Conservation (phyloP, 2,797 vertebrate genomes). For the Eupleurogrammus muticus region DNA sequence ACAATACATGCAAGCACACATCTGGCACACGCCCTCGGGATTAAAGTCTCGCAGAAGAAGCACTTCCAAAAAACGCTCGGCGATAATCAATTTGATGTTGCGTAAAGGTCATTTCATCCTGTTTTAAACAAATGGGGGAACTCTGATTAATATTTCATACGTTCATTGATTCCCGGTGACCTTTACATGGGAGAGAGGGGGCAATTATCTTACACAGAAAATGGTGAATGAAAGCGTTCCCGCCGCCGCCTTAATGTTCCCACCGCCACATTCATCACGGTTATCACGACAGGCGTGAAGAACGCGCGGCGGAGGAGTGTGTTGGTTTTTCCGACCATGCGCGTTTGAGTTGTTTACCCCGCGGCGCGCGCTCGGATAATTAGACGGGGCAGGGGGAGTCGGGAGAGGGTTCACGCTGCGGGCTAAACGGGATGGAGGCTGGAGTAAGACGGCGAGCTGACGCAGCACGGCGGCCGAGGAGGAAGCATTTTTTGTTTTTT, state of each 20-base stretch:
- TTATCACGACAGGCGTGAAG: constrained; percentile 33
- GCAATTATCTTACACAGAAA: constrained; percentile 72
- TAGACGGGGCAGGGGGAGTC: constrained; percentile 33
- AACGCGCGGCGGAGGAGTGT: neutral
- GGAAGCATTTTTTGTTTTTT: too few relatives aligned
- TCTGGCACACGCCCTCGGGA: constrained; percentile 4
- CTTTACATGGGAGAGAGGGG: constrained; percentile 69
- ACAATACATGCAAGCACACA: constrained; percentile 22
- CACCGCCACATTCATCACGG: constrained; percentile 67
- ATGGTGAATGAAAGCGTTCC: constrained; percentile 64
- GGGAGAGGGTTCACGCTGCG: constrained; percentile 16
- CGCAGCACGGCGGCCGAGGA: neutral
- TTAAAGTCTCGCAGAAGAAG: constrained; percentile 33
- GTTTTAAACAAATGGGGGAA: constrained; percentile 75
- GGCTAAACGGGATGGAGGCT: neutral
- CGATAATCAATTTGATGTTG: constrained; percentile 74
- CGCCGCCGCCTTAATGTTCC: constrained; percentile 58
- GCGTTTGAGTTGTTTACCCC: constrained; percentile 56
- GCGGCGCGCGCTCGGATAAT: constrained; percentile 46
- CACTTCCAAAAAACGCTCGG: constrained; percentile 46
- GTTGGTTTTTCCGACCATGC: constrained; percentile 24
- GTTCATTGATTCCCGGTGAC: constrained; percentile 77
- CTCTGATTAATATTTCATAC: constrained; percentile 79
- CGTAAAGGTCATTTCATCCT: constrained; percentile 80
- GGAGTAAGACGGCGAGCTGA: neutral